Evolutionary conservation across 2,888 invertebrate species (phyloP), one percentile per base, ranked within the genome.

Genomic region (Nemoura dubitans): DNA sequence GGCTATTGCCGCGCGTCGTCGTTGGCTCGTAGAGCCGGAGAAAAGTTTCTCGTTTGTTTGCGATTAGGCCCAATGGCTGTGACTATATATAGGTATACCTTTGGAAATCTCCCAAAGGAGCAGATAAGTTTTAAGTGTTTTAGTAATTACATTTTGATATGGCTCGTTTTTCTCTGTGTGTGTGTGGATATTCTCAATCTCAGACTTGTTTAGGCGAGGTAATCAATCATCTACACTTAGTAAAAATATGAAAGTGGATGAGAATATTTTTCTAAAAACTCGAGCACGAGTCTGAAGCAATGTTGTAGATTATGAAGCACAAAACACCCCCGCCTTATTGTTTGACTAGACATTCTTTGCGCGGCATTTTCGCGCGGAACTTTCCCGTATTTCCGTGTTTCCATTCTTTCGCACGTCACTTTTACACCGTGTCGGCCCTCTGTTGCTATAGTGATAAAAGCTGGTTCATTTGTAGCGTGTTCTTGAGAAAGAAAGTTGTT

Each of bases 11-110:
- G 59, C 10, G 59, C 59, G 16, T 59, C 16, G 59, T 1, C 3
- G 5, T 36, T 36, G 3, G 36, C 36, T 36, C 36, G 21, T 59
- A 14, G 59, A 36, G 36, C 10, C 10, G 36, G 36, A 36, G 36
- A 59, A 59, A 59, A 59, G 59, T 59, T 59, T 59, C 59, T 59
- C 59, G 59, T 21, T 59, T 59, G 59, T 59, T 59, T 59, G 59
- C 59, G 59, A 59, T 59, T 59, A 59, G 59, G 59, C 16, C 21
- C 59, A 1, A 59, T 59, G 59, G 59, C 59, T 36, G 36, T 10
- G 3, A 10, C 36, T 36, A n/a, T n/a, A n/a, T n/a, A n/a, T n/a
- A n/a, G n/a, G 59, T 21, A 2, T 59, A 59, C 59, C 59, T 59
- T 21, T 10, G 59, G 14, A 59, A 7, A 59, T 59, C 14, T 59